Conservation (phyloP, 2,113 vertebrate genomes). For the Trachemys scripta region DNA sequence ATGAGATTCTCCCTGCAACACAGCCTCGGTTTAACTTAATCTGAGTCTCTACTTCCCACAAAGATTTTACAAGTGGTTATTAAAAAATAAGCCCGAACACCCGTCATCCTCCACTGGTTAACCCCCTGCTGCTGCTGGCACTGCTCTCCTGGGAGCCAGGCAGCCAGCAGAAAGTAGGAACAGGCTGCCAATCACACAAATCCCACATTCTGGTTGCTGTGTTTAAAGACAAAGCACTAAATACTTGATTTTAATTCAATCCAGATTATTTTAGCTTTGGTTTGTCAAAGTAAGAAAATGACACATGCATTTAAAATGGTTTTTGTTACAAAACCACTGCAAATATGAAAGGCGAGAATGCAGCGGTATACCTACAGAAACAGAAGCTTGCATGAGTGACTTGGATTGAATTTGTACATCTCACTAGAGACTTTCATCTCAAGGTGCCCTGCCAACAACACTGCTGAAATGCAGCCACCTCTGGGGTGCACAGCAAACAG, state of each 20-base stretch:
- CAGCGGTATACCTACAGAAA: neutral
- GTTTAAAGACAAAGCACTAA: neutral
- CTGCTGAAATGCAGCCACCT: neutral
- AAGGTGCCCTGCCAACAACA: neutral
- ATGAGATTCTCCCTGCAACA: neutral
- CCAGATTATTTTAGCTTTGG: neutral
- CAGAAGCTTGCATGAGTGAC: neutral
- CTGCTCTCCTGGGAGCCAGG: neutral
- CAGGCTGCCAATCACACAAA: neutral
- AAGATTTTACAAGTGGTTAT: neutral
- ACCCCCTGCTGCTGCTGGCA: neutral
- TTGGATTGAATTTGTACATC: neutral
- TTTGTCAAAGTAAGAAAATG: neutral
- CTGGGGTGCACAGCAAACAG: neutral
- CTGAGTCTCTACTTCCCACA: neutral
- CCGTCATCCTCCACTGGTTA: neutral
- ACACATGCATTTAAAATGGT: neutral
- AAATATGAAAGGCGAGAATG: neutral
- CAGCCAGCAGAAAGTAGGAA: accelerated
- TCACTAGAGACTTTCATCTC: neutral
- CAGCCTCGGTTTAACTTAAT: neutral
- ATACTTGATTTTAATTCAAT: neutral
- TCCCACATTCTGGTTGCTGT: neutral
- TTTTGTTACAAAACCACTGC: neutral
- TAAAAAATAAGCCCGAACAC: accelerated